Conservation (phyloP, 2,113 vertebrate genomes). For the Stegastes partitus region DNA sequence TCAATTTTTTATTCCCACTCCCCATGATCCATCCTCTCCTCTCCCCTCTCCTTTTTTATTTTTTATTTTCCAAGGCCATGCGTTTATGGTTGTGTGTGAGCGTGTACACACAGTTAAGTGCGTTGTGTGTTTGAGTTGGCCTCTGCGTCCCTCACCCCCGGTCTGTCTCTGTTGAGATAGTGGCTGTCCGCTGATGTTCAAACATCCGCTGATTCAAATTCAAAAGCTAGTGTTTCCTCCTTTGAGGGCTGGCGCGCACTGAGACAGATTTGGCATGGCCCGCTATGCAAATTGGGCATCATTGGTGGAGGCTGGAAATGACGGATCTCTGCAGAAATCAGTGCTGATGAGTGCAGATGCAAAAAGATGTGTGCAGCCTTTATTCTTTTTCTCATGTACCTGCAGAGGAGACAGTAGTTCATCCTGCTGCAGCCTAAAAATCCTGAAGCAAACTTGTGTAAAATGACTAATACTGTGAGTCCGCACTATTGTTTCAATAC, state of each 20-base stretch:
- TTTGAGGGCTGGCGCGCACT: conserved; percentile 59
- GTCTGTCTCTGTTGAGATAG: conserved; percentile 63
- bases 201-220: conserved; percentile 71
- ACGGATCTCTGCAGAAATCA: conserved; percentile 59
- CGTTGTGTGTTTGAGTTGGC: conserved; percentile 27
- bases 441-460: not conserved
- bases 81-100: conserved; percentile 20
- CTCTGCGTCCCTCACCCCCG: not conserved
- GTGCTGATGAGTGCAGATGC: conserved; percentile 23
- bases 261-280: conserved; percentile 48
- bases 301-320: conserved; percentile 53
- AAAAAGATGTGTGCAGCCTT: not conserved
- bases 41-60: not conserved
- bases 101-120: conserved; percentile 12
- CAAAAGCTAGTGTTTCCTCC: conserved; percentile 63
- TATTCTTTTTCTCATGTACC: not conserved
- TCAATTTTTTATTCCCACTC: conserved; percentile 56
- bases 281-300: conserved; percentile 66
- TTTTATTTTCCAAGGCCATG: conserved; percentile 7
- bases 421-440: too few relatives aligned
- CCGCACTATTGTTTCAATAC: conserved; percentile 6
- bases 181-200: conserved; percentile 61
- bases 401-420: not conserved
- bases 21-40: conserved; percentile 53
- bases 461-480: not conserved